Evolutionary conservation across 2,888 invertebrate species (phyloP), one percentile per base, ranked within the genome.

Genomic region (Drosophila rellima): DNA sequence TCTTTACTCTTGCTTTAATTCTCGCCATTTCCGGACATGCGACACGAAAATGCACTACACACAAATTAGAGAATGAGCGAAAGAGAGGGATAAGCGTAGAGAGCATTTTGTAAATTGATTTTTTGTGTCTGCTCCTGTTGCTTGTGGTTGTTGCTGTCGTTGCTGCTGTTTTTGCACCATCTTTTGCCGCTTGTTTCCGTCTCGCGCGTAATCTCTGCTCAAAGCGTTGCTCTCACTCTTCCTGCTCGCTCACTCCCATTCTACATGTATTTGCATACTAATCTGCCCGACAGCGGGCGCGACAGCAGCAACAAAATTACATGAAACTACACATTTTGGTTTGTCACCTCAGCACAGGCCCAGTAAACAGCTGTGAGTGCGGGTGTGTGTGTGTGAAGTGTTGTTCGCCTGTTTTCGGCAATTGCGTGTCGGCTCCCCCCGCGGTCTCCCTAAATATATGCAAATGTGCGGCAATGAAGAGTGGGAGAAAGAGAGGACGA

Each of bases 251-350:
- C 23, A 47, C 56, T 42, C 37, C 47, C 55, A 17, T 17, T 35
- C 71, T 23, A 64, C 76, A 72, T 59, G 74, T 69, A 83, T 83
- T 86, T 83, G 83, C 83, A 83, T 86, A 83, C 81, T 83, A 86
- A 83, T 83, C 83, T 83, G 76, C 70, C 42, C 65, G 45, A 57
- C 56, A 67, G 74, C 5, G 35, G 35, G 54, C 73, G 44, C 51
- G 31, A 44, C 60, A 52, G 45, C 59, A 52, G 50, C 64, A 63
- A 55, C 69, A 63, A 82, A 83, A 80, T 83, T 86, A 84, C 84
- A 86, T 67, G 71, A 73, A 79, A 86, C 83, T 82, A 89, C 89
- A 89, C 83, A 88, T 90, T 90, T 86, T 78, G 84, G 83, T 85
- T 88, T 90, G 89, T 86, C 90, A 84, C 81, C 84, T 78, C 69